Percentiles rank a stretch among this genome's conserved stretches.
Conservation (phyloP, 2,113 vertebrate species). For the Nansenia antarctica region DNA sequence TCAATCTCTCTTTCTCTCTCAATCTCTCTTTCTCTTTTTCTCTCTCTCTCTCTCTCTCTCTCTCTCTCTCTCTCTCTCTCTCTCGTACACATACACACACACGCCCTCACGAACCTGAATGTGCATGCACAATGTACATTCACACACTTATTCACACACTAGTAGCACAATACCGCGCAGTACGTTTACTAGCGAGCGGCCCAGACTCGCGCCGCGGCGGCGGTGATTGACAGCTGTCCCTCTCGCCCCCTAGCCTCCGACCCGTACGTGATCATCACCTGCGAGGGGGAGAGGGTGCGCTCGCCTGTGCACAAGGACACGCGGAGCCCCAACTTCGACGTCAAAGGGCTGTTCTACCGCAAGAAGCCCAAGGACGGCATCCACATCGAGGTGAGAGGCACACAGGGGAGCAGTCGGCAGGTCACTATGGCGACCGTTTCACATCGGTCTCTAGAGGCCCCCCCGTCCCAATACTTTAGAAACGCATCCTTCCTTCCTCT, state of each 20-base stretch:
- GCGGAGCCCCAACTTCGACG: conserved; percentile 81
- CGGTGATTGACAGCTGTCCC: background rate
- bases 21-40: no score
- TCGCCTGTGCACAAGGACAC: conserved; percentile 84
- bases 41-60: no score
- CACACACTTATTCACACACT: background rate
- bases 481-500: no score
- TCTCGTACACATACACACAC: no score
- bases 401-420: background rate
- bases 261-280: conserved; percentile 90
- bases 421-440: background rate
- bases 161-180: no score
- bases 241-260: conserved; percentile 76
- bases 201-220: no score
- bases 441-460: background rate
- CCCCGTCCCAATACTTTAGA: no score
- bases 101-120: no score
- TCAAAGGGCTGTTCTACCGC: conserved; percentile 92
- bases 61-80: no score
- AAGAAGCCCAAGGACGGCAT: conserved; percentile 88
- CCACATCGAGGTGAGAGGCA: conserved; percentile 85
- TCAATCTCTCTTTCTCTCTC: no score
- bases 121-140: background rate
- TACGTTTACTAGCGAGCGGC: no score
- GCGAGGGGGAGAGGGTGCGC: conserved; percentile 85